Percentiles rank a stretch among this genome's conserved stretches.
Conservation (phyloP, 2,113 vertebrate genomes). For the Stegastes partitus region DNA sequence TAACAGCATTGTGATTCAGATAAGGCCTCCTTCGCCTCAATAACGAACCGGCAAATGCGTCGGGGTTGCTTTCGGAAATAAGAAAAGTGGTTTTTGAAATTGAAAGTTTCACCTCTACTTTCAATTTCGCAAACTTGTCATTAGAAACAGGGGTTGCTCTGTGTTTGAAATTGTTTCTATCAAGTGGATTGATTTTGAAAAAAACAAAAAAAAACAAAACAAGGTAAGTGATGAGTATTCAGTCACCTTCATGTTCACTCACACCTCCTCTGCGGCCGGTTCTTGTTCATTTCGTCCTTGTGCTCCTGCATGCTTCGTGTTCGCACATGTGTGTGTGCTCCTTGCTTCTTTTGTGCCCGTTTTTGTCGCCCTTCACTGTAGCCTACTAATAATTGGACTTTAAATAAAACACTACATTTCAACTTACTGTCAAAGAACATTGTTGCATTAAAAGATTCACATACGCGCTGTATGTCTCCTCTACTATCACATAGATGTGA, state of each 20-base stretch:
- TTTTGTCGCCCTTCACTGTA: slow-evolving; percentile 1
- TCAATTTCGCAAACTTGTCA: not conserved
- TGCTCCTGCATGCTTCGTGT: slow-evolving; percentile 55
- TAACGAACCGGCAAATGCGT: not conserved
- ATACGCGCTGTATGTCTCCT: slow-evolving; percentile 4
- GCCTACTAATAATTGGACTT: not conserved
- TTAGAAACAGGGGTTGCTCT: not conserved
- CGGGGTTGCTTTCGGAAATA: slow-evolving; percentile 4
- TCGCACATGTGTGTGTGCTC: not conserved
- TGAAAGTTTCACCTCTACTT: not conserved
- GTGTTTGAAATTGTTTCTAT: not conserved
- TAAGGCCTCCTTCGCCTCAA: not conserved
- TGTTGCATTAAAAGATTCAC: slow-evolving; percentile 1
- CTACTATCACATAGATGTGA: not conserved
- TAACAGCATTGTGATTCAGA: not conserved
- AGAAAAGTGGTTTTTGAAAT: not conserved
- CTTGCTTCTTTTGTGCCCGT: slow-evolving; percentile 19
- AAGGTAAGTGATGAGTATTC: slow-evolving; percentile 58
- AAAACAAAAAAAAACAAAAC: too few relatives aligned
- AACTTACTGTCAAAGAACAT: not conserved
- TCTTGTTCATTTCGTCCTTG: slow-evolving; percentile 39
- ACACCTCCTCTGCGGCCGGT: slow-evolving; percentile 27
- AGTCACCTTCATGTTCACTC: slow-evolving; percentile 54
- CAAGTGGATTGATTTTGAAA: not conserved
- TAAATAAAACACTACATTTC: slow-evolving; percentile 11